Percentiles rank a stretch among this genome's conserved stretches.
These are phyloP conservation scores for Lacerta viridis DNA, from an alignment of 2,797 vertebrate genomes.

Conservation along the genomic window DNA sequence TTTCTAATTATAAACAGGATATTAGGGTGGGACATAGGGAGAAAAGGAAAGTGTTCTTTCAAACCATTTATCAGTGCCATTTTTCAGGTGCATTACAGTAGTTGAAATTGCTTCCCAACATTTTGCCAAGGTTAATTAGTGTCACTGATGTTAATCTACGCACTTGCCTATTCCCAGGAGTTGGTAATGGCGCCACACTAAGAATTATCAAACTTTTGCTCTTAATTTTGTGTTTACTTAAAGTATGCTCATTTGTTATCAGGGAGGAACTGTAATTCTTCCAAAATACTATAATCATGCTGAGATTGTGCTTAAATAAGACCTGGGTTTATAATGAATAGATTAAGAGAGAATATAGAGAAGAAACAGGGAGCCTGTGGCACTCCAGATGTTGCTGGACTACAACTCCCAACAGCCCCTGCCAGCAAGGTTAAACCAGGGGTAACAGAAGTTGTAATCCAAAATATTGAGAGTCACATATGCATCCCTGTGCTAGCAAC, in stretches of 20 bases:
- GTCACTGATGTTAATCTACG: constrained; percentile 30
- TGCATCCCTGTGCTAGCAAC: neutral
- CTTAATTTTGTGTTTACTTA: neutral
- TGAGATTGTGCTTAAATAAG: neutral
- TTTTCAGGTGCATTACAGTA: constrained; percentile 6
- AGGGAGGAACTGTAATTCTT: neutral
- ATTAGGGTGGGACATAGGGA: neutral
- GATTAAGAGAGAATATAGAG: neutral
- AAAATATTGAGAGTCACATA: neutral
- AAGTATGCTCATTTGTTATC: neutral
- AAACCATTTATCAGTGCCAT: constrained; percentile 41
- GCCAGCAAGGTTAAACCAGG: too few relatives aligned
- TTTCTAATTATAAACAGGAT: constrained; percentile 11
- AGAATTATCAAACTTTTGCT: neutral
- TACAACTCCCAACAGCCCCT: neutral
- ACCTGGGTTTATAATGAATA: neutral
- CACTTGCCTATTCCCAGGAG: constrained; percentile 24
- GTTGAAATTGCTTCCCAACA: neutral
- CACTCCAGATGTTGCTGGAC: neutral
- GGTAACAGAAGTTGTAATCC: too few relatives aligned
- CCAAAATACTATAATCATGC: neutral
- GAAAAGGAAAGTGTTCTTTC: constrained; percentile 8
- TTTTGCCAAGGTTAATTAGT: constrained; percentile 24
- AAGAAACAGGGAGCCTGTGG: neutral
- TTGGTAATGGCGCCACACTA: neutral